phyloP scores from a whole-genome alignment of 2,888 invertebrate species.

The Pheosia gnoma region DNA sequence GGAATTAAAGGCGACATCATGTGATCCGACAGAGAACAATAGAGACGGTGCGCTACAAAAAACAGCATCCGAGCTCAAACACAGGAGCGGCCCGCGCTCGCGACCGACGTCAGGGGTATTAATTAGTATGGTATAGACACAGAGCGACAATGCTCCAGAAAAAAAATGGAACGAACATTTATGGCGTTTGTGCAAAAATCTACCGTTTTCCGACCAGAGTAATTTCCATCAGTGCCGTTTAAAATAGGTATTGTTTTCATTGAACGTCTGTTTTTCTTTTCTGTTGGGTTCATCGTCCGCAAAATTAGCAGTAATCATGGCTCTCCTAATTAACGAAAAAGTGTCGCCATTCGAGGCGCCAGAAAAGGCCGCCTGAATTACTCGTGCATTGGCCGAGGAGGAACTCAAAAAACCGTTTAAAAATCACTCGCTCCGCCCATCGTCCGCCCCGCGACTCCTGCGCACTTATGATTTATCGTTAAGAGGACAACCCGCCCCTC shows the following conservation, averaged over 20 bases:
- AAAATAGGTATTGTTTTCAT: slow-evolving; percentile 44
- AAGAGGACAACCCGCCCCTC: slow-evolving; percentile 79
- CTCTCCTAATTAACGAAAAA: slow-evolving; percentile 80
- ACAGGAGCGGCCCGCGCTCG: slow-evolving; percentile 58
- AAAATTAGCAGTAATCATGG: slow-evolving; percentile 75
- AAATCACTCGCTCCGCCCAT: slow-evolving; percentile 81
- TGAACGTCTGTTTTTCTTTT: slow-evolving; percentile 36
- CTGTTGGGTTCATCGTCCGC: slow-evolving; percentile 57
- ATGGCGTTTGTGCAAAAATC: slow-evolving; percentile 30
- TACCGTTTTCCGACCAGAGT: slow-evolving; percentile 23
- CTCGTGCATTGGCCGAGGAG: slow-evolving; percentile 75
- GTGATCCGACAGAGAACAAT: slow-evolving; percentile 78
- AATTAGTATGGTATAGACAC: slow-evolving; percentile 74
- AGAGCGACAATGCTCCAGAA: slow-evolving; percentile 66
- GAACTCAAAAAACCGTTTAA: slow-evolving; percentile 83
- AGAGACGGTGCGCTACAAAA: slow-evolving; percentile 71
- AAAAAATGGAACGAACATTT: slow-evolving; percentile 42
- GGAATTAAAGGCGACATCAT: slow-evolving; percentile 79
- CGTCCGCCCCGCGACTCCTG: slow-evolving; percentile 75
- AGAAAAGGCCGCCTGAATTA: slow-evolving; percentile 77
- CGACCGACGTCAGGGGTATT: slow-evolving; percentile 62
- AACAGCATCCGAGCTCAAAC: slow-evolving; percentile 65
- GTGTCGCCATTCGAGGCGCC: slow-evolving; percentile 73
- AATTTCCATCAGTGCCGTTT: slow-evolving; percentile 24
- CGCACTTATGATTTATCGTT: slow-evolving; percentile 82